phyloP scores from a whole-genome alignment of 2,888 invertebrate species.

The Philopedon plagiatum region DNA sequence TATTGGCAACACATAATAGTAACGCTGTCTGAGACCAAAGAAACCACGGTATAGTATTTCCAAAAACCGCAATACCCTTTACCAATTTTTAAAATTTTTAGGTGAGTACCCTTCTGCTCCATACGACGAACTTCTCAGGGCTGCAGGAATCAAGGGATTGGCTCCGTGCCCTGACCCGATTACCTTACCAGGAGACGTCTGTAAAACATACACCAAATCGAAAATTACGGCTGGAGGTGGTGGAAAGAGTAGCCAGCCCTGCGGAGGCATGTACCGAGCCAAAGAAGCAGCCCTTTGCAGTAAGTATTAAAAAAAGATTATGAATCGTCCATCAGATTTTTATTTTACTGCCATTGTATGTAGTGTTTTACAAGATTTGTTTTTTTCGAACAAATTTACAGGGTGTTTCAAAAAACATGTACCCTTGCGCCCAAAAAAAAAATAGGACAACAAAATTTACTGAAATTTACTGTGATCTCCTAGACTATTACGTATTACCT shows the following conservation, averaged over 20 bases:
- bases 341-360: too few species aligned
- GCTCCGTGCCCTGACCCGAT: slow-evolving; percentile 74
- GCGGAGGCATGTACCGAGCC: slow-evolving; percentile 41
- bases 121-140: slow-evolving; percentile 73
- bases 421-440: too few species aligned
- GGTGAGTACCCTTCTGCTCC: slow-evolving; percentile 72
- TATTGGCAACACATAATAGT: too few species aligned
- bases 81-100: slow-evolving; percentile 53
- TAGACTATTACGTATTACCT: too few species aligned
- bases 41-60: slow-evolving; percentile 15
- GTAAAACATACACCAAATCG: slow-evolving; percentile 65
- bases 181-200: slow-evolving; percentile 74
- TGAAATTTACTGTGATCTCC: too few species aligned
- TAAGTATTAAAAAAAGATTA: slow-evolving; percentile 32
- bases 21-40: too few species aligned
- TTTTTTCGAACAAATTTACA: too few species aligned
- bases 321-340: too few species aligned
- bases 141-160: slow-evolving; percentile 72
- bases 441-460: too few species aligned
- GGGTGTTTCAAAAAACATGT: too few species aligned
- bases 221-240: slow-evolving; percentile 42
- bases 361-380: too few species aligned
- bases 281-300: slow-evolving; percentile 53
- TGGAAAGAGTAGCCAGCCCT: slow-evolving; percentile 50
- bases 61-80: slow-evolving; percentile 21